phyloP scores from a whole-genome alignment of 2,888 invertebrate genomes.

The Pycnomerus fuliginosus region DNA sequence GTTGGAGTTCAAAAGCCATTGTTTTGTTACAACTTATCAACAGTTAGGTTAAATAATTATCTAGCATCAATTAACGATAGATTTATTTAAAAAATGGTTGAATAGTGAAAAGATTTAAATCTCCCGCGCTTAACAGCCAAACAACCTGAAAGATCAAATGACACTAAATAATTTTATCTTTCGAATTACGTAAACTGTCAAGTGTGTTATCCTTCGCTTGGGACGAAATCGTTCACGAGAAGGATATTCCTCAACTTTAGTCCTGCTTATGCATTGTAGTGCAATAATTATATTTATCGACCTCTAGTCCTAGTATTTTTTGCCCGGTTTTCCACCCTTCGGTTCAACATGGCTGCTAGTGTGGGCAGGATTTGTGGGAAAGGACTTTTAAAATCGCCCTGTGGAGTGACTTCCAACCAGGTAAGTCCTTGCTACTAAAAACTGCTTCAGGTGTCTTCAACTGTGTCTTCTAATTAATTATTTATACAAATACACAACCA shows the following conservation, averaged over 20 bases:
- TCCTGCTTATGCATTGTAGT: too few species aligned
- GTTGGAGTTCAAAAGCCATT: too few species aligned
- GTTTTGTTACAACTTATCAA: too few species aligned
- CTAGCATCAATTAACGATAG: too few species aligned
- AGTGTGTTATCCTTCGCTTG: constrained; percentile 26
- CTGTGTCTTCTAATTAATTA: too few species aligned
- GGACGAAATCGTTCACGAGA: constrained; percentile 19
- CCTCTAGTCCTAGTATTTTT: too few species aligned
- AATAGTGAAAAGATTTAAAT: neutral
- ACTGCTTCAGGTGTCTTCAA: too few species aligned
- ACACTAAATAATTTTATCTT: neutral
- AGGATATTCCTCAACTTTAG: constrained; percentile 12
- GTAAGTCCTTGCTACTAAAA: constrained; percentile 58
- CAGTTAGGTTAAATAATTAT: too few species aligned
- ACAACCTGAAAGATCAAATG: neutral
- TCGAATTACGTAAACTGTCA: constrained; percentile 50
- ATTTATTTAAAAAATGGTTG: neutral
- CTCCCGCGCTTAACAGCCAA: neutral
- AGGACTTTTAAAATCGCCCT: constrained; percentile 75
- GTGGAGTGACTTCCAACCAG: constrained; percentile 68
- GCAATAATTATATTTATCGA: too few species aligned
- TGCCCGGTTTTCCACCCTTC: constrained; percentile 25
- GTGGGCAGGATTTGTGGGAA: constrained; percentile 85
- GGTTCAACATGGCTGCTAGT: constrained; percentile 82
- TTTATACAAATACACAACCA: too few species aligned